Evolutionary conservation across 2,888 invertebrate genomes (phyloP).

Genomic region (Eremobia ochroleuca): DNA sequence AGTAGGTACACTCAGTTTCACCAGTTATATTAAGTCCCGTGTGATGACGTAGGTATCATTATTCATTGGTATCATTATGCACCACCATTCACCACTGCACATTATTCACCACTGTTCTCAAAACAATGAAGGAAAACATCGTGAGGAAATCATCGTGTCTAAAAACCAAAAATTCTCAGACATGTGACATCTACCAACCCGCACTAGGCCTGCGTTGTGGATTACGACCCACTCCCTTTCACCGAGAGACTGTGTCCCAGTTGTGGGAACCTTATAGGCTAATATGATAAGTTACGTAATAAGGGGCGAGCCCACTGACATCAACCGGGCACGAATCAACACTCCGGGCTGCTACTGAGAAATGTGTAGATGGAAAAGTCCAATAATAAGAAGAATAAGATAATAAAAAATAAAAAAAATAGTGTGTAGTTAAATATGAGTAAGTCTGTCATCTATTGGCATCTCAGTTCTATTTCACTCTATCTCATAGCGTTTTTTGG

Average conservation of each 20-base stretch:
- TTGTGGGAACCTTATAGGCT: neutral
- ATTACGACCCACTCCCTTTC: neutral
- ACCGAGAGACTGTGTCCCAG: neutral
- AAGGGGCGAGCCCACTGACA: neutral
- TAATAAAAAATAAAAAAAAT: no score
- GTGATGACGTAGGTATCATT: no score
- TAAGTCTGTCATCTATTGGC: neutral
- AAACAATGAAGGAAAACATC: no score
- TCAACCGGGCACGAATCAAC: neutral
- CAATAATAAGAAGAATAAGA: neutral
- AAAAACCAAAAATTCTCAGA: no score
- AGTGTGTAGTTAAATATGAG: neutral
- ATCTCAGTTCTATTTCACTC: neutral
- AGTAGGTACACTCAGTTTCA: neutral
- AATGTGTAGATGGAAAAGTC: neutral
- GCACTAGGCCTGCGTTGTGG: no score
- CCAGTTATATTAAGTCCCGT: neutral
- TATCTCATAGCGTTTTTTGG: neutral
- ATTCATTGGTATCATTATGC: no score
- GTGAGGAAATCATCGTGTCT: no score
- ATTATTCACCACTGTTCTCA: no score
- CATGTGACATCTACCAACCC: neutral
- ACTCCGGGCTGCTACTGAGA: no score
- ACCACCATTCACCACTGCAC: no score
- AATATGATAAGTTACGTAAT: neutral